Percentiles rank a stretch among this genome's conserved stretches.
These are phyloP conservation scores for Desmophyllum pertusum DNA, from an alignment of 92 coral and sea anemone species.

Conservation along the genomic window DNA sequence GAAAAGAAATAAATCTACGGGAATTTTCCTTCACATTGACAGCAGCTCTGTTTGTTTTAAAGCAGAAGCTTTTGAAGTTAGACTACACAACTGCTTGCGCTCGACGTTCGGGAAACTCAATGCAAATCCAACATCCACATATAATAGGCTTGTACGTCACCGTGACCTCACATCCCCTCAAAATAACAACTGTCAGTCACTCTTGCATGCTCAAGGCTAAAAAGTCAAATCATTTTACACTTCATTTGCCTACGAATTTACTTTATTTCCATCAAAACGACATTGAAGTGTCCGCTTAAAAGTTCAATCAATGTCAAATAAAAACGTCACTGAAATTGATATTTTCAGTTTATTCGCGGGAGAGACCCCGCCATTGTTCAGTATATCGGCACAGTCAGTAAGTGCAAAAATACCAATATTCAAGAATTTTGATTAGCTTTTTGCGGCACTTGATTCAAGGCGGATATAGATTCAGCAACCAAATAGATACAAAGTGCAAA, in stretches of 20 bases:
- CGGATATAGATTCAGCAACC: not conserved
- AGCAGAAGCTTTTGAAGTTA: not conserved
- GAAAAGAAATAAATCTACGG: not conserved
- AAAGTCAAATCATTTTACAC: not conserved
- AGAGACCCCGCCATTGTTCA: not conserved
- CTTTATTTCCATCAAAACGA: not conserved
- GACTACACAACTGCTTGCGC: not conserved
- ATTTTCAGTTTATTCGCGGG: not conserved
- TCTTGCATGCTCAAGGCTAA: not conserved
- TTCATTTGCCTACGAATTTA: not conserved
- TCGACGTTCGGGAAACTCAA: not conserved
- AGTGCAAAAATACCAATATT: slow-evolving; percentile 9
- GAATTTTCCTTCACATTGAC: not conserved
- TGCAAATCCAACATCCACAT: slow-evolving; percentile 14
- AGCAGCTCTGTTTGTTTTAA: not conserved
- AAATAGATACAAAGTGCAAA: slow-evolving; percentile 3
- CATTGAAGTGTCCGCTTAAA: not conserved
- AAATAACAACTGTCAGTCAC: not conserved
- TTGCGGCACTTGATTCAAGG: not conserved
- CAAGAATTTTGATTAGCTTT: slow-evolving; percentile 4
- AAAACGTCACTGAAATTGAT: not conserved
- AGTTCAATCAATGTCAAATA: not conserved
- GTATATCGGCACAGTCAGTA: not conserved
- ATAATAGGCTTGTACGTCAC: slow-evolving; percentile 22
- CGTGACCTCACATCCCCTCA: slow-evolving; percentile 45